A percentile compares a stretch with the other conserved stretches of the same genome.
Conservation (phyloP, 1,140 invertebrate genomes). For the Drosophila novamexicana region DNA sequence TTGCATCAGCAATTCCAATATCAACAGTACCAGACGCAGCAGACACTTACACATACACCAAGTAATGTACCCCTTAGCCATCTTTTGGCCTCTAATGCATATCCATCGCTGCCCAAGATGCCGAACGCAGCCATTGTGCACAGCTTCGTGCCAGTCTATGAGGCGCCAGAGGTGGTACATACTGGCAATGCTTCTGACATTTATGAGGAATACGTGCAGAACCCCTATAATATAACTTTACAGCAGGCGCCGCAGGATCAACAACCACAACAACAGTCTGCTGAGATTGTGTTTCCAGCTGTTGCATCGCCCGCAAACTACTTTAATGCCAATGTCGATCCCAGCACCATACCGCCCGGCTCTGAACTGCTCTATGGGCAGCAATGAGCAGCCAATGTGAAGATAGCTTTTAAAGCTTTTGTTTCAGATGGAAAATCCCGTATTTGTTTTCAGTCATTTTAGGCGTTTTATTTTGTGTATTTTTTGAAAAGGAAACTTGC, state of each 20-base stretch:
- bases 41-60: slow-evolving; percentile 29
- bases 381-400: slow-evolving; percentile 48
- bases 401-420: background rate
- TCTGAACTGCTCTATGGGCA: slow-evolving; percentile 87
- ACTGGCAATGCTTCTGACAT: slow-evolving; percentile 62
- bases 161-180: slow-evolving; percentile 35
- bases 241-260: slow-evolving; percentile 51
- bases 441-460: slow-evolving; percentile 11
- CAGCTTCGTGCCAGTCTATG: slow-evolving; percentile 73
- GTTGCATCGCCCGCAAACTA: slow-evolving; percentile 84
- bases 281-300: slow-evolving; percentile 26
- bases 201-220: slow-evolving; percentile 85
- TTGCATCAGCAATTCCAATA: slow-evolving; percentile 31
- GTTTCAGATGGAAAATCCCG: slow-evolving; percentile 13
- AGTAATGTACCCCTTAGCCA: slow-evolving; percentile 72
- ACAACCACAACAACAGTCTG: slow-evolving; percentile 15
- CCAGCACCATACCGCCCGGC: slow-evolving; percentile 85
- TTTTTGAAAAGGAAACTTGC: slow-evolving; percentile 23
- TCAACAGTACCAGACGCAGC: slow-evolving; percentile 45
- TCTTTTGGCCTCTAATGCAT: slow-evolving; percentile 65
- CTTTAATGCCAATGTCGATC: slow-evolving; percentile 85
- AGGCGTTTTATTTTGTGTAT: slow-evolving; percentile 27
- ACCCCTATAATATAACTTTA: slow-evolving; percentile 85
- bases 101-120: slow-evolving; percentile 71
- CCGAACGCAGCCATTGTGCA: slow-evolving; percentile 77